Base-by-base conservation (phyloP, 2,113 vertebrate species). In the Cavia aperea region DNA sequence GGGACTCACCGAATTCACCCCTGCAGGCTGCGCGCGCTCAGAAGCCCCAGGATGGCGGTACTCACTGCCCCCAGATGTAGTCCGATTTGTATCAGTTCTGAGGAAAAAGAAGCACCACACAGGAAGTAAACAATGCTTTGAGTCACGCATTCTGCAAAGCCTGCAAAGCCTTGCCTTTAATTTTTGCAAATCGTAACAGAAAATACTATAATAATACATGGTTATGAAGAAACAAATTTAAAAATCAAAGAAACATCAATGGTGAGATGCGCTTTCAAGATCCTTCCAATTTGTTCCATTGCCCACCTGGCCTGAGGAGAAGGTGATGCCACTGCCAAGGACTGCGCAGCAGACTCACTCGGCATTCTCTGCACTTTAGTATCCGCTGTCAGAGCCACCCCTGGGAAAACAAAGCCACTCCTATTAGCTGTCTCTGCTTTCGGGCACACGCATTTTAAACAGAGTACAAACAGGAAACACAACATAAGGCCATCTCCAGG, bases 291-390 rank as follows among this genome's bases (percentile, higher is more conserved):
- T 29, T 0, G 0, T 49, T 33, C 16, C 5, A 66, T 8, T 78
- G 73, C 86, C 63, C 98, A 99, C 99, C 98, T 99, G 93, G 98
- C 97, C 96, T 99, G 98, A 86, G 98, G 98, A 54, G 99, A 96
- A 19, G 99, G 99, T 93, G 99, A 97, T 4, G 98, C 97, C 94
- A 99, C 97, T 0, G 99, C 98, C 98, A 99, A 97, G 65, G 99
- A 98, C 70, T 99, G 98, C 70, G 99, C 97, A 75, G 98, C 99
- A 18, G 98, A 98, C 92, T 99, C 99, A 95, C 98, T 99, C 33
- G 99, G 99, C 98, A 99, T 99, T 97, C 99, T 99, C 95, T 99
- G 99, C 83, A 99, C 96, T 97, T 99, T 99, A n/a, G 99, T 99
- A 90, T 99, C 99, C 49, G 98, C 98, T 63, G 99, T 99, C 94